Conservation (phyloP, 1,140 invertebrate species). For the Hestina assimilis region DNA sequence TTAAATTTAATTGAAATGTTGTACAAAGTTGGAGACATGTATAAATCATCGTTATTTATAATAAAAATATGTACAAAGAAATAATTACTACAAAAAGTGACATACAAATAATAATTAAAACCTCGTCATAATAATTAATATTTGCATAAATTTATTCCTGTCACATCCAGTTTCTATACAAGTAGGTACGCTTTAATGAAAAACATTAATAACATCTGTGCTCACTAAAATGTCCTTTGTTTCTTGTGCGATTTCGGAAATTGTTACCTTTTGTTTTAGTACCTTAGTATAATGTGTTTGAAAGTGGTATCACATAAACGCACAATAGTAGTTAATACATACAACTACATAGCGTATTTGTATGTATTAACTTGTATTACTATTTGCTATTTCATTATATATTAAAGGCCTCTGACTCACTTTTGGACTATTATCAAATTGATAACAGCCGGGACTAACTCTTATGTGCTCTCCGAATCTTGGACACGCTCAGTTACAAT, state of each 20-base stretch:
- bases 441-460: too few species aligned
- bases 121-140: background rate
- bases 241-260: constrained; percentile 40
- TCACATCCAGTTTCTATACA: constrained; percentile 19
- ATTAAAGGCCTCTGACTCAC: too few species aligned
- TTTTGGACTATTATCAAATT: too few species aligned
- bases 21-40: too few species aligned
- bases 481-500: too few species aligned
- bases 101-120: background rate
- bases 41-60: too few species aligned
- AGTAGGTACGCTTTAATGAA: constrained; percentile 41
- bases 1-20: too few species aligned
- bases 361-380: too few species aligned
- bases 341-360: background rate
- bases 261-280: constrained; percentile 29
- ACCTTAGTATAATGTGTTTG: background rate
- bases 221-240: constrained; percentile 50
- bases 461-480: too few species aligned
- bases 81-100: background rate
- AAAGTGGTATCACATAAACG: background rate
- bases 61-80: background rate
- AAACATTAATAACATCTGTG: constrained; percentile 58
- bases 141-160: background rate
- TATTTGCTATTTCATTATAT: too few species aligned
- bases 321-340: background rate